Percentiles rank a stretch among this genome's conserved stretches.
Evolutionary conservation across 1,140 invertebrate genomes (phyloP).

Genomic region (Listronotus bonariensis): DNA sequence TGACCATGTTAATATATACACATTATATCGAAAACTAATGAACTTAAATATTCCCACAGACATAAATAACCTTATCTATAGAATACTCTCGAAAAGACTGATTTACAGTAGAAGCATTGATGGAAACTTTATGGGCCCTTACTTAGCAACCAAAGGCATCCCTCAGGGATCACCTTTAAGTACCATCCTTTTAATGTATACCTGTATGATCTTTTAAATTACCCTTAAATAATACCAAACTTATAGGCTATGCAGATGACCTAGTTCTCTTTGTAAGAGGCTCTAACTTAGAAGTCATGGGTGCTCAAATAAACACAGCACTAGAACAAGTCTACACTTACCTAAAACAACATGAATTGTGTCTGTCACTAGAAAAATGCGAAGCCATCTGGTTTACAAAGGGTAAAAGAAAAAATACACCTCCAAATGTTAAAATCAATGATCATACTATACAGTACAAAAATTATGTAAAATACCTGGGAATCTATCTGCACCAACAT

Average conservation of each 20-base stretch:
- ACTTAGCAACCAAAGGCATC: constrained; percentile 1
- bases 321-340: neutral
- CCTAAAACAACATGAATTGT: constrained; percentile 4
- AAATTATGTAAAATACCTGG: constrained; percentile 16
- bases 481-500: neutral
- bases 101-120: neutral
- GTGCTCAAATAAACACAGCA: constrained; percentile 4
- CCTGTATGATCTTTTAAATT: neutral
- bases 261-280: constrained; percentile 1
- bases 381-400: neutral
- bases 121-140: constrained; percentile 1
- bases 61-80: constrained; percentile 3
- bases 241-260: constrained; percentile 3
- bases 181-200: constrained; percentile 4
- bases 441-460: neutral
- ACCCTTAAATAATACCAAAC: neutral
- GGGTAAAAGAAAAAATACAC: too few relatives aligned
- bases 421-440: too few relatives aligned
- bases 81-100: constrained; percentile 3
- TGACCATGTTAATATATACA: too few relatives aligned
- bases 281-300: constrained; percentile 3
- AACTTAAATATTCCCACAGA: neutral
- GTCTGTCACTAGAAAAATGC: neutral
- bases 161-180: constrained; percentile 13
- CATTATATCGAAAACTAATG: too few relatives aligned